A percentile compares a stretch with the other conserved stretches of the same genome.
phyloP scores from a whole-genome alignment of 1,140 invertebrate genomes.

The Drosophila nasuta region DNA sequence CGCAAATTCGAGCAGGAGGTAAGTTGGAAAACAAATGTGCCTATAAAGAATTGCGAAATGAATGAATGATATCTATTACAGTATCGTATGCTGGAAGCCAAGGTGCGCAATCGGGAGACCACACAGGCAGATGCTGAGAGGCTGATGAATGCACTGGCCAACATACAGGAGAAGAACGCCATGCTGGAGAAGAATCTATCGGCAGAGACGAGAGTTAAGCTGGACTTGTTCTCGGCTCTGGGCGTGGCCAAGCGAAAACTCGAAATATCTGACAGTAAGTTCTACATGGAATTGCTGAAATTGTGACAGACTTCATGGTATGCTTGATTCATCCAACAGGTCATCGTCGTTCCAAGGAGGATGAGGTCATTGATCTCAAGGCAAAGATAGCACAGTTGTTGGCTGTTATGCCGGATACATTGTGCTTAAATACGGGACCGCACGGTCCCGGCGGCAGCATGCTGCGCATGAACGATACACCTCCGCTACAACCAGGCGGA shows the following conservation, averaged over 20 bases:
- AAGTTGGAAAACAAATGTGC: constrained; percentile 6
- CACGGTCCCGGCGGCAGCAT: constrained; percentile 80
- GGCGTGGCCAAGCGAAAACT: constrained; percentile 97
- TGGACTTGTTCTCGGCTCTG: constrained; percentile 97
- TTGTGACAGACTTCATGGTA: background rate
- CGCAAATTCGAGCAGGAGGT: constrained; percentile 83
- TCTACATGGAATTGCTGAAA: background rate
- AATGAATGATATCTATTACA: background rate
- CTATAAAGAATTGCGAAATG: background rate
- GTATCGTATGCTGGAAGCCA: constrained; percentile 77
- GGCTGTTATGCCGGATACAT: constrained; percentile 94
- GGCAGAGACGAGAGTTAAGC: constrained; percentile 97
- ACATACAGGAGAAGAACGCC: constrained; percentile 94
- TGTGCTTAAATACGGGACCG: constrained; percentile 85
- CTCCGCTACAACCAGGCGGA: constrained; percentile 77
- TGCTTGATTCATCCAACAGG: constrained; percentile 86
- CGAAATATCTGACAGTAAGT: constrained; percentile 95
- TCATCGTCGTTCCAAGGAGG: constrained; percentile 92
- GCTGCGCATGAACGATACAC: constrained; percentile 83
- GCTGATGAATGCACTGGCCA: constrained; percentile 91
- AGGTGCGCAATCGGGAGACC: constrained; percentile 87
- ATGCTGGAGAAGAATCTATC: constrained; percentile 96
- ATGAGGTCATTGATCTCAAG: constrained; percentile 96
- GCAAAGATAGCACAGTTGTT: constrained; percentile 95
- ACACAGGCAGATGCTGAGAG: constrained; percentile 92